phyloP scores from a whole-genome alignment of 2,113 vertebrate genomes.

The Leucosticte australis region DNA sequence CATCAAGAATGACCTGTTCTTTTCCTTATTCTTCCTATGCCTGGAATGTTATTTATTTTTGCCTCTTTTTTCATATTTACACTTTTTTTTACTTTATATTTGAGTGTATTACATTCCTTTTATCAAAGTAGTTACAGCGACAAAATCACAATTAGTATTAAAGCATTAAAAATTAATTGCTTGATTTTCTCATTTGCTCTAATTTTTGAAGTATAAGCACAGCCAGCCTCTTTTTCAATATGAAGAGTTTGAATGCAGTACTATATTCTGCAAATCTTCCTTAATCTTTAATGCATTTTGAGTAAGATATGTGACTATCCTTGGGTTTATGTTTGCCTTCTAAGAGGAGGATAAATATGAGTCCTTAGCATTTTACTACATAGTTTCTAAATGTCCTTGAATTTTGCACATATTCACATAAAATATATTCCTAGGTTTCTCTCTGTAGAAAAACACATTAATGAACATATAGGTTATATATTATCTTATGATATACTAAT shows the following conservation, averaged over 20 bases:
- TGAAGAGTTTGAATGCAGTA: background rate
- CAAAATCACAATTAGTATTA: background rate
- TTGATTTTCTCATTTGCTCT: background rate
- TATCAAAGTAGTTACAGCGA: background rate
- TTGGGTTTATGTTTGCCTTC: background rate
- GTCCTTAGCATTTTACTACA: background rate
- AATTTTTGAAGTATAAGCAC: background rate
- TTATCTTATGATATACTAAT: background rate
- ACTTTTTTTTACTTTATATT: background rate
- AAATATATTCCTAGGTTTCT: conserved; percentile 7
- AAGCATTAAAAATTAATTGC: background rate
- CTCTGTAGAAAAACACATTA: background rate
- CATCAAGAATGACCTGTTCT: background rate
- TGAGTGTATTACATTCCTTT: background rate
- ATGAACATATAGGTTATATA: background rate
- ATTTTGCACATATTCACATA: background rate
- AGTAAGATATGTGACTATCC: background rate
- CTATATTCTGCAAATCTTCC: background rate
- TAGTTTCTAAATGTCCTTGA: background rate
- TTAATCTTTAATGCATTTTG: background rate
- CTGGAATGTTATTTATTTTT: background rate
- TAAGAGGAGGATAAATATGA: background rate
- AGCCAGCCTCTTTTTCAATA: background rate
- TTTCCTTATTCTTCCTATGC: background rate
- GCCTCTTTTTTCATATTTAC: background rate